These are phyloP conservation scores for Malurus cyaneus DNA, from an alignment of 2,113 vertebrate species.

Conservation along the genomic window DNA sequence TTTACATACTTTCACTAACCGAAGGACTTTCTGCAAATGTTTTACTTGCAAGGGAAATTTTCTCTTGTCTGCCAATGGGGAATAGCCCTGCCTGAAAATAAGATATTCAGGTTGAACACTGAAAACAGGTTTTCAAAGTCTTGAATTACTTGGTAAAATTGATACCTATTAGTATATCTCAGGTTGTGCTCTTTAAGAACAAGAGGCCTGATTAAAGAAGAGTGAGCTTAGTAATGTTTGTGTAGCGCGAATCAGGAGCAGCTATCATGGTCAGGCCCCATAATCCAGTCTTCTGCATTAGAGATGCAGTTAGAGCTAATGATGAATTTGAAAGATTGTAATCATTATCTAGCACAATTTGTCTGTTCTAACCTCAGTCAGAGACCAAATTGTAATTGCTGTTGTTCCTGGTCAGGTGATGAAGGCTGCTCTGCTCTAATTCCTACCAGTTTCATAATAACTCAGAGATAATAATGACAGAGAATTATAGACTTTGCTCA, in stretches of 20 bases:
- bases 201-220: constrained; percentile 40
- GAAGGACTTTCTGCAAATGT: neutral
- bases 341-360: constrained; percentile 61
- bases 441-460: constrained; percentile 19
- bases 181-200: constrained; percentile 2
- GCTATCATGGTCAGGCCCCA: neutral
- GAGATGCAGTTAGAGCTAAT: constrained; percentile 32
- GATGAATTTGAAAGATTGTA: constrained; percentile 53
- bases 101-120: neutral
- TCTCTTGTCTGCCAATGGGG: neutral
- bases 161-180: neutral
- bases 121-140: neutral
- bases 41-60: neutral
- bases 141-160: neutral
- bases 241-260: neutral
- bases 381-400: constrained; percentile 59
- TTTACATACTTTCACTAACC: neutral
- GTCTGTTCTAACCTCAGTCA: constrained; percentile 53
- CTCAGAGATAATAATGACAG: constrained; percentile 43
- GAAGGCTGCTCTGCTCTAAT: constrained; percentile 43
- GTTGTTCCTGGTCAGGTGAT: constrained; percentile 16
- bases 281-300: neutral
- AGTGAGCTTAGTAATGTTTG: neutral
- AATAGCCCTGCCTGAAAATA: neutral
- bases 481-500: constrained; percentile 27